Conservation (phyloP, 2,888 invertebrate genomes). For the Slavum lentiscoides region DNA sequence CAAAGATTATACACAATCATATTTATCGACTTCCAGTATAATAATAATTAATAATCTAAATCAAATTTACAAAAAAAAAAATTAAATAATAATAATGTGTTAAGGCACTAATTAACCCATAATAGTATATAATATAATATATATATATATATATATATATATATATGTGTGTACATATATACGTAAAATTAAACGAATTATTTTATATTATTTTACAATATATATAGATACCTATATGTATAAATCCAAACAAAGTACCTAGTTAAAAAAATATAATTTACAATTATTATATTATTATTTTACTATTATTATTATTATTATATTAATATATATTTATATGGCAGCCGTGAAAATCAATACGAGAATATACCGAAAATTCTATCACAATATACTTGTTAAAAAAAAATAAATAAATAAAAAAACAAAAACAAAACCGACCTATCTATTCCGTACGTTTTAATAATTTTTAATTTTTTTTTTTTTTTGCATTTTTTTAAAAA, state of each 20-base stretch:
- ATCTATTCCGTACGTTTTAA: no score
- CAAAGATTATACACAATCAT: constrained; percentile 46
- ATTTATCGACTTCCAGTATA: constrained; percentile 18
- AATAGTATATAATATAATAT: constrained; percentile 39
- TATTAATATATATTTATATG: constrained; percentile 27
- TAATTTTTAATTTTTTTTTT: no score
- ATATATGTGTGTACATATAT: background rate
- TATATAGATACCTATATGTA: background rate
- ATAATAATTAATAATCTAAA: constrained; percentile 30
- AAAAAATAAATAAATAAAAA: constrained; percentile 8
- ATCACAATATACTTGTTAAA: constrained; percentile 40
- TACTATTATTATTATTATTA: no score
- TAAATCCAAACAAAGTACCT: constrained; percentile 45
- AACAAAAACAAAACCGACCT: background rate
- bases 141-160: constrained; percentile 10
- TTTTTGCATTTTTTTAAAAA: no score
- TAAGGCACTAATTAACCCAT: constrained; percentile 53
- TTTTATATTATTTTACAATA: constrained; percentile 8
- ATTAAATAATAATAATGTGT: constrained; percentile 32
- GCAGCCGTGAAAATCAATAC: constrained; percentile 47
- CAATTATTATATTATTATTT: background rate
- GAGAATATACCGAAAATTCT: constrained; percentile 44
- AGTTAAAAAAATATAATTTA: constrained; percentile 13
- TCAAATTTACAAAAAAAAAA: constrained; percentile 46
- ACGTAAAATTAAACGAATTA: constrained; percentile 1